Conservation (phyloP, 1,140 invertebrate species). For the Cyclargus thomasi region DNA sequence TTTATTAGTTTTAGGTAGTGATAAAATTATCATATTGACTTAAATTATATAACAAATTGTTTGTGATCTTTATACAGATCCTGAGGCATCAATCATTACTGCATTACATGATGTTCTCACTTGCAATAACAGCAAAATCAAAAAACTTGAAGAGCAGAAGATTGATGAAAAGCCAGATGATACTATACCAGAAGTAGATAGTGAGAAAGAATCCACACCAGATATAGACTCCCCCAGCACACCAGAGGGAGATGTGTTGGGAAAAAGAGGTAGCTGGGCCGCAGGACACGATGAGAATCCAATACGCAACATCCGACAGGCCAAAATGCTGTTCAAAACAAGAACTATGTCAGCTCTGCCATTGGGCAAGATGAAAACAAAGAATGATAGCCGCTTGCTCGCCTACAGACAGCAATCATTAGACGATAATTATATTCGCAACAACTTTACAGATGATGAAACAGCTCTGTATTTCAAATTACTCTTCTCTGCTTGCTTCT, state of each 20-base stretch:
- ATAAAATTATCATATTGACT: no score
- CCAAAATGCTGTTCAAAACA: slow-evolving; percentile 66
- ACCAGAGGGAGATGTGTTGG: slow-evolving; percentile 35
- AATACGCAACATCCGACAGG: slow-evolving; percentile 47
- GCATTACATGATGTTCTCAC: slow-evolving; percentile 47
- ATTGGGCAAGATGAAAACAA: slow-evolving; percentile 50
- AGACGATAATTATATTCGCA: slow-evolving; percentile 62
- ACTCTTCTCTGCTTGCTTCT: slow-evolving; percentile 65
- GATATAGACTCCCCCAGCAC: slow-evolving; percentile 54
- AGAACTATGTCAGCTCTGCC: slow-evolving; percentile 68
- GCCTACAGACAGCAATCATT: slow-evolving; percentile 64
- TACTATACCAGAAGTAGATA: slow-evolving; percentile 39
- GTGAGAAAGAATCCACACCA: slow-evolving; percentile 52
- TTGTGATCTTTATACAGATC: slow-evolving; percentile 40
- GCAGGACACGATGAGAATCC: slow-evolving; percentile 30
- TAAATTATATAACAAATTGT: background rate
- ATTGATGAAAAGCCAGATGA: slow-evolving; percentile 36
- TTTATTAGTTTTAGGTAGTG: no score
- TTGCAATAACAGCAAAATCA: slow-evolving; percentile 31
- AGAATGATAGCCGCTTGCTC: slow-evolving; percentile 58
- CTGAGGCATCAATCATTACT: slow-evolving; percentile 47
- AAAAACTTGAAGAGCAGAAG: slow-evolving; percentile 21
- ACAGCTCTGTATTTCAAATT: slow-evolving; percentile 70
- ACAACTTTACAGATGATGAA: slow-evolving; percentile 62
- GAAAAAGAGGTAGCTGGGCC: slow-evolving; percentile 53